Conservation (phyloP, 2,888 invertebrate genomes). For the Erannis defoliaria region DNA sequence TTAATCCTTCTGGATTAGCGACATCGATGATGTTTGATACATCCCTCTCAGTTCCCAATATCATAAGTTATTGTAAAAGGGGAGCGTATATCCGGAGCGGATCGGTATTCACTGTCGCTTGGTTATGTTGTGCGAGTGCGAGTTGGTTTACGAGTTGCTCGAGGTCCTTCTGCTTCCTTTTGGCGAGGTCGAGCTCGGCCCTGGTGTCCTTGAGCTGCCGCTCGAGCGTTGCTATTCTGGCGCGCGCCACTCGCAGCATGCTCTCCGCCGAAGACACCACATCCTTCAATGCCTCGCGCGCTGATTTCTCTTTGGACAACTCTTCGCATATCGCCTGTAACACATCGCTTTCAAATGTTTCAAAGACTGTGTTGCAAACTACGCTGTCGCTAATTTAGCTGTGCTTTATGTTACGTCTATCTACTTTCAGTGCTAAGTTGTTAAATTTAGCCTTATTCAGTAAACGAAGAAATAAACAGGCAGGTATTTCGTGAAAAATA, state of each 20-base stretch:
- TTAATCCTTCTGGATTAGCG: not conserved
- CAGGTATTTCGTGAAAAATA: not conserved
- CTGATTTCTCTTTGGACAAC: slow-evolving; percentile 70
- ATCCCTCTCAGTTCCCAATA: slow-evolving; percentile 1
- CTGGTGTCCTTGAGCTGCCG: slow-evolving; percentile 72
- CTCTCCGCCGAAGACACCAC: slow-evolving; percentile 74
- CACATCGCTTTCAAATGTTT: not conserved
- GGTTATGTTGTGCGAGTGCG: slow-evolving; percentile 55
- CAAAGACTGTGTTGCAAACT: not conserved
- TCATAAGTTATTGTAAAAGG: not conserved
- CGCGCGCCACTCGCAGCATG: slow-evolving; percentile 76
- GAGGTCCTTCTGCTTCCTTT: slow-evolving; percentile 75
- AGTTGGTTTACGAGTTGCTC: slow-evolving; percentile 77
- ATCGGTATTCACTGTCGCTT: slow-evolving; percentile 61
- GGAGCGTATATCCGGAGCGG: slow-evolving; percentile 38
- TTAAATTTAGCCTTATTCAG: not conserved
- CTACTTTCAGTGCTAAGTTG: not conserved
- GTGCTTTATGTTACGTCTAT: not conserved
- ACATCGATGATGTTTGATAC: not conserved
- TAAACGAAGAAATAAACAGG: not conserved
- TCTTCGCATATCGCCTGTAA: slow-evolving; percentile 64
- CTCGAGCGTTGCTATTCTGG: slow-evolving; percentile 72
- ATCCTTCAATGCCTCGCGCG: slow-evolving; percentile 71
- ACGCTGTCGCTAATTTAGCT: not conserved
- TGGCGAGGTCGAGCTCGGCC: slow-evolving; percentile 64